phyloP scores from a whole-genome alignment of 2,113 vertebrate genomes.

The Syngnathus scovelli region DNA sequence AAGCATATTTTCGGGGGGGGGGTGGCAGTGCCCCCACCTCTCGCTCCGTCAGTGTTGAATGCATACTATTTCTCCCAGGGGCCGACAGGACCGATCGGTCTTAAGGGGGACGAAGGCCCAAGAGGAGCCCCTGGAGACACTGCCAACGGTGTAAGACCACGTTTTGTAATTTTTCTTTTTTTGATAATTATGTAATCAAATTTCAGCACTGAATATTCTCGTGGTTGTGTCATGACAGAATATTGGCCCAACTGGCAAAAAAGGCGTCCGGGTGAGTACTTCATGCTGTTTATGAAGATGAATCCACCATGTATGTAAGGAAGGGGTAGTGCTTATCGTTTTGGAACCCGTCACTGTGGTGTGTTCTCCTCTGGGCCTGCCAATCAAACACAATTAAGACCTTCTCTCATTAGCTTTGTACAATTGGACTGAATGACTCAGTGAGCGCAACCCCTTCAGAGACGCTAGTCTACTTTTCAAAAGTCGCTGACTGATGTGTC shows the following conservation, averaged over 20 bases:
- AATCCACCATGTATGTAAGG: constrained; percentile 21
- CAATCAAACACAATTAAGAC: constrained; percentile 48
- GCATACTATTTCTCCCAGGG: constrained; percentile 62
- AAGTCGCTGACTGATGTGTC: constrained; percentile 13
- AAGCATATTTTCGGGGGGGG: too few species aligned
- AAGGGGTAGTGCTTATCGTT: constrained; percentile 39
- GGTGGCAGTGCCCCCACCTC: too few species aligned
- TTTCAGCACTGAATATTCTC: neutral
- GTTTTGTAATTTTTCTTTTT: neutral
- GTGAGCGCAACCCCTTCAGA: constrained; percentile 33
- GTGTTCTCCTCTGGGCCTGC: constrained; percentile 41
- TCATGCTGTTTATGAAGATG: neutral
- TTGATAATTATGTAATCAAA: neutral
- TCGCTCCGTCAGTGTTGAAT: too few species aligned
- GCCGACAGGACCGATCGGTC: constrained; percentile 69
- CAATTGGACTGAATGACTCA: constrained; percentile 27
- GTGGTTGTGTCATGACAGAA: constrained; percentile 61
- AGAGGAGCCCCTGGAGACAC: constrained; percentile 78
- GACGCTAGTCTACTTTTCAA: constrained; percentile 27
- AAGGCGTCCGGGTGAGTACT: constrained; percentile 76
- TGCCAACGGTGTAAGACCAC: constrained; percentile 76
- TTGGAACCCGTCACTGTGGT: constrained; percentile 46
- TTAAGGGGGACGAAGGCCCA: constrained; percentile 80
- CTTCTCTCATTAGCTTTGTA: constrained; percentile 46
- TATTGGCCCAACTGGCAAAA: constrained; percentile 80